Percentiles rank a stretch among this genome's conserved stretches.
phyloP scores from a whole-genome alignment of 2,113 vertebrate genomes.

The Ursus arctos region DNA sequence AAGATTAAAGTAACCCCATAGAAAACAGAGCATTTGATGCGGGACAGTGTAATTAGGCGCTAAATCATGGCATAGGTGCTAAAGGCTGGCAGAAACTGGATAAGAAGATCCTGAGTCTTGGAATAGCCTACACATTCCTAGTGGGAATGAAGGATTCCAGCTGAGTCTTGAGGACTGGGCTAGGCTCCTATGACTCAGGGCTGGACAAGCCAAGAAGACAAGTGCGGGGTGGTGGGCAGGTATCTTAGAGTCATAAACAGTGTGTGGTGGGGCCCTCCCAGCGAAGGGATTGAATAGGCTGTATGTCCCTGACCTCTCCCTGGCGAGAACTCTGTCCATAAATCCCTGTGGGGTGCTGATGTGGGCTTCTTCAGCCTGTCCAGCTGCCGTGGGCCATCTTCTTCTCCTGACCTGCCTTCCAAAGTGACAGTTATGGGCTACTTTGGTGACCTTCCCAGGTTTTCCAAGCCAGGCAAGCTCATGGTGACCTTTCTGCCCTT shows the following conservation, averaged over 20 bases:
- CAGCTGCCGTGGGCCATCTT: neutral
- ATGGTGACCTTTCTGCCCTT: neutral
- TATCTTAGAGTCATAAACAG: neutral
- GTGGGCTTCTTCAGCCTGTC: neutral
- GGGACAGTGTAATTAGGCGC: neutral
- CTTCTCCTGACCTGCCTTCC: neutral
- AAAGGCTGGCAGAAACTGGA: neutral
- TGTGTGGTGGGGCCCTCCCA: neutral
- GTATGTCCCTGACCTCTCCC: neutral
- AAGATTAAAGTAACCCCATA: neutral
- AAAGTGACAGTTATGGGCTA: neutral
- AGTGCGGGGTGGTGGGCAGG: too few species aligned
- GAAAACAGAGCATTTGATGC: neutral
- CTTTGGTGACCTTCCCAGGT: neutral
- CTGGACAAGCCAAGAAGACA: neutral
- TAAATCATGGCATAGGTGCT: neutral
- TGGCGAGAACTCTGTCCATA: neutral
- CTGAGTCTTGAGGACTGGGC: neutral
- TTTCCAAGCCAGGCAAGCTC: neutral
- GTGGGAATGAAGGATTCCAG: neutral
- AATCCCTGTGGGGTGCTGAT: neutral
- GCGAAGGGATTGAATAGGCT: neutral
- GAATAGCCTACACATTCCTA: neutral
- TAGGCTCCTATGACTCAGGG: neutral
- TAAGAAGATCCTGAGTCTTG: neutral